A percentile compares a stretch with the other conserved stretches of the same genome.
phyloP scores from a whole-genome alignment of 2,797 vertebrate genomes.

The Myoxocephalus aenaeus region DNA sequence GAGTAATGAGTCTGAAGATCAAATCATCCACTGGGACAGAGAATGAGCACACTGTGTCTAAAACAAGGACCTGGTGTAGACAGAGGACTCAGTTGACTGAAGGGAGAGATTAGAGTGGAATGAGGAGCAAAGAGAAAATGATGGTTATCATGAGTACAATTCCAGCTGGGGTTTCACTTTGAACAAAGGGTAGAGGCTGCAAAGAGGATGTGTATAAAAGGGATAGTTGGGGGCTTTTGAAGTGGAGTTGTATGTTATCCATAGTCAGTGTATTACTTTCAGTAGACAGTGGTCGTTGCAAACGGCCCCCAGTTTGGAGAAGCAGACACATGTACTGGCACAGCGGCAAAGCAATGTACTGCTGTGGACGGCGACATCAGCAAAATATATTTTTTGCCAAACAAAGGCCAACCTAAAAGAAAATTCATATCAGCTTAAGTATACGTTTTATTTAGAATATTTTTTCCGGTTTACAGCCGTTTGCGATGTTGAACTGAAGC shows the following conservation, averaged over 20 bases:
- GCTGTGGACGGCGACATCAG: not conserved
- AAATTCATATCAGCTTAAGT: not conserved
- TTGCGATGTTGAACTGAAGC: too few relatives aligned
- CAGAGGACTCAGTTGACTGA: constrained; percentile 45
- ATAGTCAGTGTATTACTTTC: not conserved
- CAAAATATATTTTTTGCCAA: not conserved
- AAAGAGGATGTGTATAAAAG: constrained; percentile 7
- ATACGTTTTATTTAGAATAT: too few relatives aligned
- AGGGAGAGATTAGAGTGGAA: constrained; percentile 34
- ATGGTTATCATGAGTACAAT: constrained; percentile 28
- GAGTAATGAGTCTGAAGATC: constrained; percentile 68
- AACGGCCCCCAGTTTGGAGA: not conserved
- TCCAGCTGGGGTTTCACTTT: not conserved
- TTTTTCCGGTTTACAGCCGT: too few relatives aligned
- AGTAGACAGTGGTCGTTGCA: not conserved
- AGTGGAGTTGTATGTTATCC: not conserved
- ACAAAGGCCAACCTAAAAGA: not conserved
- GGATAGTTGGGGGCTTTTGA: not conserved
- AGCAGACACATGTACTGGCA: not conserved
- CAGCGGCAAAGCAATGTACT: not conserved
- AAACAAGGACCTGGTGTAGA: constrained; percentile 61
- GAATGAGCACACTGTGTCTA: constrained; percentile 69
- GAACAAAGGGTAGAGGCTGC: not conserved
- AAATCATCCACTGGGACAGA: constrained; percentile 52
- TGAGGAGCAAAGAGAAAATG: constrained; percentile 24